A percentile compares a stretch with the other conserved stretches of the same genome.
phyloP scores from a whole-genome alignment of 1,140 invertebrate genomes.

The Lepidurus packardi region DNA sequence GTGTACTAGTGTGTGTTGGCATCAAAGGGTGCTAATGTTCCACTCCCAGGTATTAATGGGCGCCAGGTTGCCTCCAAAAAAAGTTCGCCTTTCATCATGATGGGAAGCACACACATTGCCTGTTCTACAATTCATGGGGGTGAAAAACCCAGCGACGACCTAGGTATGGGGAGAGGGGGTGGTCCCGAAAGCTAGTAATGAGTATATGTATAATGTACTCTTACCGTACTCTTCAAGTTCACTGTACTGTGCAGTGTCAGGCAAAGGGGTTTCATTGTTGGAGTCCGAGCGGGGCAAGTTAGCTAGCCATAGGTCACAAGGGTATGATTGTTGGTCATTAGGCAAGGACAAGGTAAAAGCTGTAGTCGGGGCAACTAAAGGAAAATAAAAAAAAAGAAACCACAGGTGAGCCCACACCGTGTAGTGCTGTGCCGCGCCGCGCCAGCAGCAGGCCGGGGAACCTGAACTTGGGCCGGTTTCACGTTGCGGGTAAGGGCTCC shows the following conservation, averaged over 20 bases:
- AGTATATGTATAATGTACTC: conserved; percentile 7
- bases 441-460: conserved; percentile 16
- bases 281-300: no score
- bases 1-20: not conserved
- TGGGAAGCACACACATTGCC: conserved; percentile 20
- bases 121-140: not conserved
- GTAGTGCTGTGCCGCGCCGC: not conserved
- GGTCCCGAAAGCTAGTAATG: not conserved
- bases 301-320: not conserved
- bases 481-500: not conserved
- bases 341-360: conserved; percentile 5
- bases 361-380: not conserved
- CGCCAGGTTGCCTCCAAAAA: conserved; percentile 17
- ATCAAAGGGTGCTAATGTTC: conserved; percentile 19
- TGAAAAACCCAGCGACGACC: not conserved
- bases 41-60: conserved; percentile 5
- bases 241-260: conserved; percentile 4
- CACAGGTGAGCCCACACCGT: not conserved
- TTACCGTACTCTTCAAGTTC: not conserved
- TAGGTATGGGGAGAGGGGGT: not conserved
- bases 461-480: not conserved
- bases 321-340: conserved; percentile 22
- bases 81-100: conserved; percentile 11
- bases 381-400: not conserved
- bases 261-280: not conserved